A percentile compares a stretch with the other conserved stretches of the same genome.
Conservation (phyloP, 2,113 vertebrate species). For the Todiramphus saurophagus region DNA sequence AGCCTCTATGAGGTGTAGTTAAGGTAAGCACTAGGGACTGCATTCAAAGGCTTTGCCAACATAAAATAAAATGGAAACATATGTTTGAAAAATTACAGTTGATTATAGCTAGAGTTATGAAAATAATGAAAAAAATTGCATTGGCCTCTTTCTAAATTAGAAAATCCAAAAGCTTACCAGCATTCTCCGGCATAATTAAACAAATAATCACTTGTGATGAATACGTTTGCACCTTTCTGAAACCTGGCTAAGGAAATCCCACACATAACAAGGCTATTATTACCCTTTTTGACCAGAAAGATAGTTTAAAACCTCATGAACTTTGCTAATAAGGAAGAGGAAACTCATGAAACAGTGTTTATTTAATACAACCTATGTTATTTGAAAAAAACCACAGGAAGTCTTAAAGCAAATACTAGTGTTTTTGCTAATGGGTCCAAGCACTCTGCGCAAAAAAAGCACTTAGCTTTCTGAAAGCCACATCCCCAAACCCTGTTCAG, state of each 20-base stretch:
- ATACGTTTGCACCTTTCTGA: constrained; percentile 3
- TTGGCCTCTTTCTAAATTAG: constrained; percentile 15
- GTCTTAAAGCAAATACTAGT: background rate
- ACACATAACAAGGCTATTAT: background rate
- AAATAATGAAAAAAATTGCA: constrained; percentile 48
- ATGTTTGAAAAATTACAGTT: constrained; percentile 60
- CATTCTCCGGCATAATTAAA: constrained; percentile 53
- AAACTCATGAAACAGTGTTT: background rate
- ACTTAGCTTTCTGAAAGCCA: background rate
- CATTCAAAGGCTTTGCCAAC: constrained; percentile 57
- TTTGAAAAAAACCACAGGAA: background rate
- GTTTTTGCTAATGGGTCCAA: background rate
- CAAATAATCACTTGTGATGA: constrained; percentile 36
- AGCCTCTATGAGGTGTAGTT: constrained; percentile 48
- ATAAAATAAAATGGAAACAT: constrained; percentile 64
- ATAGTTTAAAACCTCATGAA: constrained; percentile 12
- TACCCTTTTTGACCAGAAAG: constrained; percentile 13
- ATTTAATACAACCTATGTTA: background rate
- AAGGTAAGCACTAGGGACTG: constrained; percentile 56
- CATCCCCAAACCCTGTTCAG: background rate
- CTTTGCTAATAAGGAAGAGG: background rate
- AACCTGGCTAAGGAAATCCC: background rate
- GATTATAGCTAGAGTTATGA: constrained; percentile 48
- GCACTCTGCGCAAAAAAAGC: background rate
- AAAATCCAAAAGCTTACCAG: constrained; percentile 59